phyloP scores from a whole-genome alignment of 1,140 invertebrate species.

The Lasioglossum baleicum region DNA sequence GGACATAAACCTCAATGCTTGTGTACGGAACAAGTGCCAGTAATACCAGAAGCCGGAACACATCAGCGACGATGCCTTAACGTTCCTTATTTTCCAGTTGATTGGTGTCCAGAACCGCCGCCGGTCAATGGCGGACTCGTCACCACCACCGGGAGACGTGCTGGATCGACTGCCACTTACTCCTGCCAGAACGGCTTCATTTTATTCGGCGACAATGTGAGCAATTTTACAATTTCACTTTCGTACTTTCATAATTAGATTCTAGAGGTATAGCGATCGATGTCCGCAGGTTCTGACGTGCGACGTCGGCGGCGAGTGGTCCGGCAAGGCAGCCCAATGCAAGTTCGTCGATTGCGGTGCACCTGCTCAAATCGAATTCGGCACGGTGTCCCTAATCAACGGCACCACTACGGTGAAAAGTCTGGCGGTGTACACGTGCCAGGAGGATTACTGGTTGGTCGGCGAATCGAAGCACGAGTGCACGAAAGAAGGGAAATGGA shows the following conservation, averaged over 20 bases:
- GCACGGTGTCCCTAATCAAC: slow-evolving; percentile 86
- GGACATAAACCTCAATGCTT: slow-evolving; percentile 89
- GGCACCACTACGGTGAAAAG: slow-evolving; percentile 90
- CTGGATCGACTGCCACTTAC: slow-evolving; percentile 89
- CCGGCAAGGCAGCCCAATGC: slow-evolving; percentile 88
- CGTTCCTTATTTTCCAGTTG: slow-evolving; percentile 79
- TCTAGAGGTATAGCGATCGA: slow-evolving; percentile 11
- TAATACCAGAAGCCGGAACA: background rate
- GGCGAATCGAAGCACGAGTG: slow-evolving; percentile 87
- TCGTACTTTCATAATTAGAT: too few relatives aligned
- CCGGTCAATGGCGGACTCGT: slow-evolving; percentile 87
- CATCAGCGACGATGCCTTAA: background rate
- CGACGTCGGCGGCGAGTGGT: slow-evolving; percentile 90
- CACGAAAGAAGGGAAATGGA: slow-evolving; percentile 92
- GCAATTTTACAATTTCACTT: slow-evolving; percentile 29
- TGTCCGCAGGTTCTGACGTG: slow-evolving; percentile 86
- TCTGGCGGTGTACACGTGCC: slow-evolving; percentile 88
- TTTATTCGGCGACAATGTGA: slow-evolving; percentile 89
- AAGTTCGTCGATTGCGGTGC: slow-evolving; percentile 93
- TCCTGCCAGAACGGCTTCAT: slow-evolving; percentile 91
- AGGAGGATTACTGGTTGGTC: slow-evolving; percentile 90
- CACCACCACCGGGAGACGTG: slow-evolving; percentile 84
- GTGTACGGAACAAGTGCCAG: slow-evolving; percentile 77
- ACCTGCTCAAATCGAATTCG: slow-evolving; percentile 88
- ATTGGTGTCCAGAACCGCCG: slow-evolving; percentile 91